A percentile compares a stretch with the other conserved stretches of the same genome.
Conservation (phyloP, 2,113 vertebrate genomes). For the Numida meleagris region DNA sequence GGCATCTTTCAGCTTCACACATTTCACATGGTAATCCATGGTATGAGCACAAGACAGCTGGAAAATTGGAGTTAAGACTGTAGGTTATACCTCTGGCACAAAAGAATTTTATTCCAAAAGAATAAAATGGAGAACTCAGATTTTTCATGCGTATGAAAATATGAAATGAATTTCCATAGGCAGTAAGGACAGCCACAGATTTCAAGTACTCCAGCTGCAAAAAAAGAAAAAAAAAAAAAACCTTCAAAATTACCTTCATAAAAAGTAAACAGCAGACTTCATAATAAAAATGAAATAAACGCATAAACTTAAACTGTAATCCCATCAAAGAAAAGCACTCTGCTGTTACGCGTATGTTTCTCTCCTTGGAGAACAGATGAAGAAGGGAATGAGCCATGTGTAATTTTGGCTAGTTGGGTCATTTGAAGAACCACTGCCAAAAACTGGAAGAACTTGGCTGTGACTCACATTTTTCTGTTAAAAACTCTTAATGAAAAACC, state of each 20-base stretch:
- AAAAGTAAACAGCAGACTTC: background rate
- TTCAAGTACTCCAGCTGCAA: background rate
- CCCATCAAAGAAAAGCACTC: background rate
- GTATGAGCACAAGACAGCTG: background rate
- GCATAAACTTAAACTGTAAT: background rate
- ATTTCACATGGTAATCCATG: background rate
- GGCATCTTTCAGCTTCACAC: fast-evolving
- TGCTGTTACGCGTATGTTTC: background rate
- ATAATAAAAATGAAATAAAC: background rate
- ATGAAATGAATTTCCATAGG: background rate
- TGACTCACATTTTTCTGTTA: conserved; percentile 38
- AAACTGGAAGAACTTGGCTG: conserved; percentile 19
- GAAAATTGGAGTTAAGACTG: background rate
- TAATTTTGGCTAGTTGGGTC: conserved; percentile 5
- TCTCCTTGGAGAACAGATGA: conserved; percentile 5
- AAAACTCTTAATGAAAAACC: conserved; percentile 7
- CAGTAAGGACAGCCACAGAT: background rate
- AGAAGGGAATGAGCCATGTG: background rate
- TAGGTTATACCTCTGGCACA: background rate
- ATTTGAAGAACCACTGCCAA: conserved; percentile 34
- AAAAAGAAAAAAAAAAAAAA: background rate
- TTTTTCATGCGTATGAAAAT: background rate
- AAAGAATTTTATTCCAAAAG: background rate
- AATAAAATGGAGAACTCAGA: background rate
- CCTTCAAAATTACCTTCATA: background rate